These are phyloP conservation scores for Chloropsis hardwickii DNA, from an alignment of 2,113 vertebrate species.

Conservation along the genomic window DNA sequence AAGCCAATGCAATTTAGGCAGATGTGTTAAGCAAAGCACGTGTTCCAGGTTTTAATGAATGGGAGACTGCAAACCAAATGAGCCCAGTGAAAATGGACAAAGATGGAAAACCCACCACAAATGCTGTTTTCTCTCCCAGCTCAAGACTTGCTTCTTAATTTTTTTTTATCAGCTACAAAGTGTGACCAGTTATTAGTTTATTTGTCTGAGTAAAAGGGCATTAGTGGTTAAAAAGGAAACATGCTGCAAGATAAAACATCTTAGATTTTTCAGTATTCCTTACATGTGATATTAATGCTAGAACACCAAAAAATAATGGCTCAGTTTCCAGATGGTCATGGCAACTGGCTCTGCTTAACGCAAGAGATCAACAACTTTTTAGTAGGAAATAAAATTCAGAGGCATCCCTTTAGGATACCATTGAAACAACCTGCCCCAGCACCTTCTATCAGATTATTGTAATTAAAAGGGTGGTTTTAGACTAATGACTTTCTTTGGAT, in stretches of 20 bases:
- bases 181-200: neutral
- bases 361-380: neutral
- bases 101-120: neutral
- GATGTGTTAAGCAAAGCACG: neutral
- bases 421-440: neutral
- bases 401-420: neutral
- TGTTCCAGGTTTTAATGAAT: neutral
- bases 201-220: neutral
- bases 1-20: neutral
- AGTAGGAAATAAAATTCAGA: neutral
- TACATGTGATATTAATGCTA: neutral
- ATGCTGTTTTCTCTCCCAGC: neutral
- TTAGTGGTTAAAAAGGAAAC: neutral
- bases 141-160: neutral
- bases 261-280: neutral
- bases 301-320: neutral
- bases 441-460: neutral
- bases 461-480: neutral
- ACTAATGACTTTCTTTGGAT: neutral
- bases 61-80: neutral
- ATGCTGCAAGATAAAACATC: neutral
- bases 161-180: neutral
- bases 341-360: neutral
- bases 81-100: neutral
- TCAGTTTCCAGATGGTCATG: neutral